Conservation (phyloP, 2,113 vertebrate genomes). For the Microtus ochrogaster region DNA sequence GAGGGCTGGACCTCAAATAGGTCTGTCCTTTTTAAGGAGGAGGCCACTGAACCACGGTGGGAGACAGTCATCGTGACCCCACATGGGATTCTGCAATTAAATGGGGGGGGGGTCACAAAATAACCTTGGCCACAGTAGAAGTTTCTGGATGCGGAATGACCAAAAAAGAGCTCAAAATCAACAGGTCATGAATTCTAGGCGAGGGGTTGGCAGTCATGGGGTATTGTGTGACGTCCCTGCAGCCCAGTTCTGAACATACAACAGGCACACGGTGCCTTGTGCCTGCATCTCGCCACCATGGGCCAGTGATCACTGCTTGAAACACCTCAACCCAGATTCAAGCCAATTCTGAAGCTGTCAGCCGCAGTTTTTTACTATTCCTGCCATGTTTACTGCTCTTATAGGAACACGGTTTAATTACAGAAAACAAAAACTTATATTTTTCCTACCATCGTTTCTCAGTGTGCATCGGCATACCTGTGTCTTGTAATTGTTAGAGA, state of each 20-base stretch:
- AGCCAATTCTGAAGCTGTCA: not conserved
- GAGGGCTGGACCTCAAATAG: not conserved
- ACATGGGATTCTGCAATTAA: not conserved
- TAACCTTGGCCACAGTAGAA: not conserved
- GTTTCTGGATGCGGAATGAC: not conserved
- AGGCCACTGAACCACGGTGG: not conserved
- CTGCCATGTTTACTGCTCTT: not conserved
- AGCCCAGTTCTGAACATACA: not conserved
- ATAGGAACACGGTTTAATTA: not conserved
- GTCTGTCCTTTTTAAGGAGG: not conserved
- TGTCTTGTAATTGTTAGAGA: not conserved
- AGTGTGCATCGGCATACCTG: not conserved
- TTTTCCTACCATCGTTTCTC: not conserved
- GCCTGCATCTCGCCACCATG: not conserved
- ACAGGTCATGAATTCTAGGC: not conserved
- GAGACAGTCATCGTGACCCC: not conserved
- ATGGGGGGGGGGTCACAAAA: not conserved
- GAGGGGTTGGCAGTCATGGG: not conserved
- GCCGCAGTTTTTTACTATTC: too few species aligned
- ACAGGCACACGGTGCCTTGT: not conserved
- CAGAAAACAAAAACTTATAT: not conserved
- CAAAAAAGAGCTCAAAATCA: not conserved
- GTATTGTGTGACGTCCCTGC: not conserved
- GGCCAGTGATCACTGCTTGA: not conserved
- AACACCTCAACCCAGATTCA: not conserved